These are phyloP conservation scores for Tipula confusa DNA, from an alignment of 2,888 invertebrate species.

Conservation along the genomic window DNA sequence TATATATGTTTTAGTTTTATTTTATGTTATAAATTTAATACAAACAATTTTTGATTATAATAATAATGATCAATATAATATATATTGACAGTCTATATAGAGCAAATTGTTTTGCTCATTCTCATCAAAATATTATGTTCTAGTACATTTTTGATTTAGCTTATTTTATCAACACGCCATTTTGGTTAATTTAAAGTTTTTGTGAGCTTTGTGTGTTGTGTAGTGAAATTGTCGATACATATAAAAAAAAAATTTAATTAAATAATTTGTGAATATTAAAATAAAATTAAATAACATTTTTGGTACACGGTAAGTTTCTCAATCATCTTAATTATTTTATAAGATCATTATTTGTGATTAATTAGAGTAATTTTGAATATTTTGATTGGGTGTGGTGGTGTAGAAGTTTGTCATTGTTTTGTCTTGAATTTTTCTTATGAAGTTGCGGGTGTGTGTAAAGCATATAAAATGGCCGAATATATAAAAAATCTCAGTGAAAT, in stretches of 20 bases:
- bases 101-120: not conserved
- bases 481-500: not conserved
- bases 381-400: constrained; percentile 31
- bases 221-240: not conserved
- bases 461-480: constrained; percentile 31
- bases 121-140: not conserved
- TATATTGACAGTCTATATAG: not conserved
- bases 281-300: constrained; percentile 30
- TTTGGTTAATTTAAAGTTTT: not conserved
- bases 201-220: constrained; percentile 3
- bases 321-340: not conserved
- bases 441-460: constrained; percentile 29
- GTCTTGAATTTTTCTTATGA: constrained; percentile 20
- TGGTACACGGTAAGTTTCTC: constrained; percentile 37
- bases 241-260: not conserved
- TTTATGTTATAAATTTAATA: not conserved
- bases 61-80: not conserved
- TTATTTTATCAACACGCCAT: not conserved
- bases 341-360: not conserved
- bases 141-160: not conserved
- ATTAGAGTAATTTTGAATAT: not conserved
- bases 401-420: constrained; percentile 29
- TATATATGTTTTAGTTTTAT: too few relatives aligned
- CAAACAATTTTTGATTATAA: not conserved
- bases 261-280: not conserved